phyloP scores from a whole-genome alignment of 2,888 invertebrate species.

The Arge pagana region DNA sequence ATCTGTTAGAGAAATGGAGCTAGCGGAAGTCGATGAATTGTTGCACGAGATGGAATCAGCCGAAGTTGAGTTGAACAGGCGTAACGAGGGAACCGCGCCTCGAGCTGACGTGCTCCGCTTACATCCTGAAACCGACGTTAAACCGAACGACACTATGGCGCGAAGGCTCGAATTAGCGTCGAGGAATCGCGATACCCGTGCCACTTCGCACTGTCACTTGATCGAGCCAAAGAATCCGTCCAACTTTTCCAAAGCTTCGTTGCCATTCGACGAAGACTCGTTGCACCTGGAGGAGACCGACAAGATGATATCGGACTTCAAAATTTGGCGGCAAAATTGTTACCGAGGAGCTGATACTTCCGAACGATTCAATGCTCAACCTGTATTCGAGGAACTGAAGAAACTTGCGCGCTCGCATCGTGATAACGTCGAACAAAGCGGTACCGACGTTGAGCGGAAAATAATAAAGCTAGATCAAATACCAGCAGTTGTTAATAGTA shows the following conservation, averaged over 20 bases:
- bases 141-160: conserved; percentile 16
- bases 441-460: not conserved
- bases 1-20: conserved; percentile 46
- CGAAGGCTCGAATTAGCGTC: conserved; percentile 31
- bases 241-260: too few relatives aligned
- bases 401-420: not conserved
- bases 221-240: too few relatives aligned
- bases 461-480: too few relatives aligned
- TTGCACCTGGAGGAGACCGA: conserved; percentile 39
- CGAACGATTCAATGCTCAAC: not conserved
- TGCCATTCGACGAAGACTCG: conserved; percentile 37
- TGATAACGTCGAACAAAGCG: too few relatives aligned
- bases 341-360: conserved; percentile 5
- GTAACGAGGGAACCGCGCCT: conserved; percentile 28
- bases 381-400: not conserved
- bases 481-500: not conserved
- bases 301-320: conserved; percentile 43
- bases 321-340: conserved; percentile 38
- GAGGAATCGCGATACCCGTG: conserved; percentile 23
- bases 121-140: not conserved
- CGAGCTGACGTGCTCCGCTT: conserved; percentile 24
- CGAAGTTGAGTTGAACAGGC: conserved; percentile 50
- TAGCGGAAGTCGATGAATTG: conserved; percentile 56
- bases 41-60: conserved; percentile 57
- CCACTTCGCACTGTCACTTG: conserved; percentile 12